Percentiles rank a stretch among this genome's conserved stretches.
Evolutionary conservation across 2,797 vertebrate genomes (phyloP).

Genomic region (Tapirus indicus): DNA sequence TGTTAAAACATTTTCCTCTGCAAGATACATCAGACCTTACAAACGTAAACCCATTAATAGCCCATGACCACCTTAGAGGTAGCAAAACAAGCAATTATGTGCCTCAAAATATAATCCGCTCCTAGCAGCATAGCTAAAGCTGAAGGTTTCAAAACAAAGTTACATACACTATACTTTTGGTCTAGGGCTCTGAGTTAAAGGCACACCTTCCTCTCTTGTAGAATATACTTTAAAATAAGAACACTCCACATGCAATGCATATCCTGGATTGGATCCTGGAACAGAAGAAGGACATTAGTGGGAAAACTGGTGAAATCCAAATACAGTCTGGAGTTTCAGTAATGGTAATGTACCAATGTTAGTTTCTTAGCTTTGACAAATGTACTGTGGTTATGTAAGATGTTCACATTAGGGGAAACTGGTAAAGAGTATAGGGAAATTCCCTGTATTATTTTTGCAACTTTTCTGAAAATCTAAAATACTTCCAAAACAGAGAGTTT

Average conservation of each 20-base stretch:
- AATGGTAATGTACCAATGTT: not conserved
- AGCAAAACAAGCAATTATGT: not conserved
- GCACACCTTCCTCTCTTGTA: not conserved
- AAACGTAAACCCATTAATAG: not conserved
- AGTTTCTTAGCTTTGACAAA: not conserved
- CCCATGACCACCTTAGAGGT: not conserved
- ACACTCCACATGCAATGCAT: not conserved
- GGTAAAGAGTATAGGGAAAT: not conserved
- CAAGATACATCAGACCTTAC: not conserved
- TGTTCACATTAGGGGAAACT: not conserved
- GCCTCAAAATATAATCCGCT: not conserved
- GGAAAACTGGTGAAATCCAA: not conserved
- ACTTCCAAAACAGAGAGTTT: not conserved
- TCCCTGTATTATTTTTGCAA: not conserved
- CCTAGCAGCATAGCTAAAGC: not conserved
- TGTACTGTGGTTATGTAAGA: not conserved
- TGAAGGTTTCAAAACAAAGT: not conserved
- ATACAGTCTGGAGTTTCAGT: not conserved
- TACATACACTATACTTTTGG: rapidly evolving
- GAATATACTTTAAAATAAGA: not conserved
- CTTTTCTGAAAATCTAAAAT: not conserved
- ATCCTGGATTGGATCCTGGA: not conserved
- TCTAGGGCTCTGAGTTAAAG: not conserved
- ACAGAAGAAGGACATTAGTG: not conserved
- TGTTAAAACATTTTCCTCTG: not conserved